A percentile compares a stretch with the other conserved stretches of the same genome.
Conservation (phyloP, 2,797 vertebrate genomes). For the Melanotaenia pygmaea region DNA sequence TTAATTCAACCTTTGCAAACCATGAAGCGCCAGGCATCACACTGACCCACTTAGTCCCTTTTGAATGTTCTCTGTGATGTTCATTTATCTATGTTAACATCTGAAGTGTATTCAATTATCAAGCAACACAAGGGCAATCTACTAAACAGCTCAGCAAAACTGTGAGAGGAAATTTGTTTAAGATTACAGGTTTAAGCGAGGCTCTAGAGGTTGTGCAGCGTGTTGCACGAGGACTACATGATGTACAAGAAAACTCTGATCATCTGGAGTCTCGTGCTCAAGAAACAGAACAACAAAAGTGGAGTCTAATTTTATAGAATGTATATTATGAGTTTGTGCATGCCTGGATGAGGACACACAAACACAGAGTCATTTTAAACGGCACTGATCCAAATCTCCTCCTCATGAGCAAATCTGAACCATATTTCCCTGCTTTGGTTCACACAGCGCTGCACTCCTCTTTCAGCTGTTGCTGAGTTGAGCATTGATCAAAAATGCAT, state of each 20-base stretch:
- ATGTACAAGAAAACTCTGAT: background rate
- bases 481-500: conserved; percentile 7
- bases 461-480: conserved; percentile 16
- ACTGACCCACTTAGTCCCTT: conserved; percentile 53
- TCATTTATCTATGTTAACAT: conserved; percentile 66
- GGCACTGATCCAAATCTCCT: conserved; percentile 47
- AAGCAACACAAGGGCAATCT: conserved; percentile 19
- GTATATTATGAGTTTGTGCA: background rate
- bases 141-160: conserved; percentile 28
- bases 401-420: conserved; percentile 42
- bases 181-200: conserved; percentile 31
- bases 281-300: conserved; percentile 8
- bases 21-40: conserved; percentile 47
- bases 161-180: conserved; percentile 12
- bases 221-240: background rate
- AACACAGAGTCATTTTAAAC: conserved; percentile 18
- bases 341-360: conserved; percentile 21
- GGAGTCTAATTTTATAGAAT: background rate
- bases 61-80: conserved; percentile 54
- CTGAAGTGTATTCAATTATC: conserved; percentile 63
- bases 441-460: conserved; percentile 17
- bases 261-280: background rate
- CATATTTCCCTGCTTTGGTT: conserved; percentile 19
- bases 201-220: conserved; percentile 2
- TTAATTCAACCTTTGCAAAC: conserved; percentile 52